Conservation (phyloP, 2,797 vertebrate species). For the Nyctibius grandis region DNA sequence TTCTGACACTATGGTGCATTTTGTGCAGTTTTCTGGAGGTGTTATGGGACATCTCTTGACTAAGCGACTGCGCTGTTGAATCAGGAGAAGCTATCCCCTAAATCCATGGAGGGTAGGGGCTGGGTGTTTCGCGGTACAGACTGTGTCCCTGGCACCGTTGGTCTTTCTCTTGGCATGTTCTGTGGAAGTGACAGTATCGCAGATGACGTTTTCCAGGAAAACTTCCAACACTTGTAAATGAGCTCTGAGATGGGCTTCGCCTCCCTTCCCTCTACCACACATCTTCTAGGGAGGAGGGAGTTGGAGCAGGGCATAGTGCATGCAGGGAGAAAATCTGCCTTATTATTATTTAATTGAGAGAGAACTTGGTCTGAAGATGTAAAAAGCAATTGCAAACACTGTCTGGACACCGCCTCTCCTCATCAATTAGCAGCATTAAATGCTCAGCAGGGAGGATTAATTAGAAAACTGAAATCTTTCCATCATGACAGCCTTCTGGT, state of each 20-base stretch:
- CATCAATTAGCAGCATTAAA: slow-evolving; percentile 36
- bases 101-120: neutral
- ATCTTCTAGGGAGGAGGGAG: neutral
- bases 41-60: neutral
- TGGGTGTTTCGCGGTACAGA: neutral
- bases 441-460: slow-evolving; percentile 39
- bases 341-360: neutral
- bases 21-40: neutral
- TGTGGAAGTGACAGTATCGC: slow-evolving; percentile 27
- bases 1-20: neutral
- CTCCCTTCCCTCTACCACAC: neutral
- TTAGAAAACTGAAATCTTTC: slow-evolving; percentile 35
- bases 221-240: slow-evolving; percentile 27
- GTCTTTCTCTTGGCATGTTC: slow-evolving; percentile 37
- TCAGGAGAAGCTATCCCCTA: neutral
- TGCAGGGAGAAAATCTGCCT: neutral
- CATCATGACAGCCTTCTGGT: slow-evolving; percentile 27
- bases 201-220: slow-evolving; percentile 29
- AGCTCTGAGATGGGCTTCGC: neutral
- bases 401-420: neutral
- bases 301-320: neutral
- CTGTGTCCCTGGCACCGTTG: neutral
- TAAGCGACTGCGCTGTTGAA: neutral
- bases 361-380: neutral
- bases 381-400: neutral